Evolutionary conservation across 2,113 vertebrate genomes (phyloP).

Genomic region (Oreochromis spilurus): DNA sequence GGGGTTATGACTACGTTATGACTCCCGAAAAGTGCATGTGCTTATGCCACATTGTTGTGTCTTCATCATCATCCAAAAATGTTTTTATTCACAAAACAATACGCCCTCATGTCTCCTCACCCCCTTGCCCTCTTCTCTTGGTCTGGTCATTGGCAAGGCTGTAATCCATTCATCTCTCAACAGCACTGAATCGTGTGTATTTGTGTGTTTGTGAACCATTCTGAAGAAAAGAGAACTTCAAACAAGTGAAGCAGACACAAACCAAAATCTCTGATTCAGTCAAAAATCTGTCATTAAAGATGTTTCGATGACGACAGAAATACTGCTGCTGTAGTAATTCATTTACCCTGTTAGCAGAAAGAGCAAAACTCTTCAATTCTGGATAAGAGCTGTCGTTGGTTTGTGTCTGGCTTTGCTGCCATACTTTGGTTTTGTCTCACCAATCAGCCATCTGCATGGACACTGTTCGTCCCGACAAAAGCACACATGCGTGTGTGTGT

Average conservation of each 20-base stretch:
- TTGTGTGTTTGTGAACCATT: background rate
- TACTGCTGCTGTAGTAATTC: background rate
- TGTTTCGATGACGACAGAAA: fast-evolving
- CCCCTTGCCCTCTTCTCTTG: background rate
- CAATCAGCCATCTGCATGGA: slow-evolving; percentile 61
- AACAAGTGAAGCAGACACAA: slow-evolving; percentile 12
- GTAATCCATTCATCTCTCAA: slow-evolving; percentile 32
- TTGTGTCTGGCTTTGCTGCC: slow-evolving; percentile 30
- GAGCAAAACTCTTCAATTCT: background rate
- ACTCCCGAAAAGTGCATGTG: slow-evolving; percentile 39
- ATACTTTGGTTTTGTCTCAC: slow-evolving; percentile 4
- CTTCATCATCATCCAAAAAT: background rate
- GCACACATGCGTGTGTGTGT: background rate
- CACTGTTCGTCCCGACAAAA: slow-evolving; percentile 7
- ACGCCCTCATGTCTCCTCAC: slow-evolving; percentile 38
- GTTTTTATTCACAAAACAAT: background rate
- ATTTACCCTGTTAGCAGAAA: background rate
- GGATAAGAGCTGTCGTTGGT: background rate
- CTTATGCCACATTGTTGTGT: background rate
- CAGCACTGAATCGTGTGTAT: slow-evolving; percentile 15
- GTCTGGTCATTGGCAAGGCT: background rate
- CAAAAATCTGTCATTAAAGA: background rate
- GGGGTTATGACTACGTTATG: background rate
- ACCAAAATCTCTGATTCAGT: background rate
- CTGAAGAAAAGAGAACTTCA: background rate